Base-by-base conservation (phyloP, 2,113 vertebrate species). In the Casuarius casuarius region DNA sequence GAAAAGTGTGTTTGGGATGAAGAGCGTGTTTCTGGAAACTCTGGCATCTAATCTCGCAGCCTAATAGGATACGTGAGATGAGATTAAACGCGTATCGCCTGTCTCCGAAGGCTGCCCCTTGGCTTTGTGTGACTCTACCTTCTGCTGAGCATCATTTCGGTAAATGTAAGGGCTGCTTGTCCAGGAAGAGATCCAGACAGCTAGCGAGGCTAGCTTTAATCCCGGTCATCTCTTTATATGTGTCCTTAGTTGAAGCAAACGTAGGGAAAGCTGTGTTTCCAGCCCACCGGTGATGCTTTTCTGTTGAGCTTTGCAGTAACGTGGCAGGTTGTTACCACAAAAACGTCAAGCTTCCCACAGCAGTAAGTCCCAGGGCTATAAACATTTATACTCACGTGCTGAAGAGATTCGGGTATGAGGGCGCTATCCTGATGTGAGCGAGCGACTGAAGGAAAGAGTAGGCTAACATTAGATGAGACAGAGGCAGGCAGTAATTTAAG, bases 391-490 rank as follows among this genome's bases (percentile, higher is more conserved):
- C 79, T 86, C 92, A 71, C 72, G 62, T 63, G 51, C 85, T 94
- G 72, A 87, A 88, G 63, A 95, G 84, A 87, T 91, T 95, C 61
- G 86, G 52, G 66, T 71, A 71, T 77, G 75, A 63, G 84, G 33
- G 82, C 81, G 58, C n/a, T 5, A 1, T 70, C 26, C 31, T 87
- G 90, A 38, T 74, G 68, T 89, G 81, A 91, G 78, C 54, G 51
- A 89, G 26, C 16, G 3, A 48, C 76, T 78, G 76, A 92, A 97
- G 19, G 89, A 78, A 85, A 78, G 59, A 81, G 66, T 38, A 93
- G 92, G 87, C 82, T 91, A 90, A 87, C 81, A 78, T 91, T 84
- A 92, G 46, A 89, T 95, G 91, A 85, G 95, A 82, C 66, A 95
- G 89, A 94, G 76, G 63, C 87, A 82, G 89, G 87, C 80, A 75